Evolutionary conservation across 1,140 invertebrate genomes (phyloP), one percentile per base, ranked within the genome.

Genomic region (Drosophila lacteicornis): DNA sequence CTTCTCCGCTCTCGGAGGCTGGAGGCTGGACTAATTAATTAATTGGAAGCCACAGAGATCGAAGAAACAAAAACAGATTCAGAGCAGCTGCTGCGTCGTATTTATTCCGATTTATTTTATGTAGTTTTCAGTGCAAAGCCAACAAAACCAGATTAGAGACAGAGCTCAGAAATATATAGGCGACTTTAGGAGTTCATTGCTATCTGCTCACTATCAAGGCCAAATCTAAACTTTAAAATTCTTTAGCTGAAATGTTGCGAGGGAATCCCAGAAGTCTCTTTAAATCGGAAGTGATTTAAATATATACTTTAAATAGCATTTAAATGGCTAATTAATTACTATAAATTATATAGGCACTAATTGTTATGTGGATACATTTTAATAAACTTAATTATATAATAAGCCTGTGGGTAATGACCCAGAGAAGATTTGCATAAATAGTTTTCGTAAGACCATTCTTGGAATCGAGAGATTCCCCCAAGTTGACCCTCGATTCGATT

Each of bases 21-120:
- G 75, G 22, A 71, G 25, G 66, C 46, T 53, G 75, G 22, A 71
- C 76, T 79, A 79, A 79, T 79, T 79, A 73, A 73, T 79, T 79
- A 65, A 79, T 79, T 79, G 76, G 17, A 73, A 69, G 50, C 63
- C 56, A 69, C 56, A 69, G 63, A 30, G 27, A 42, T 58, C 53
- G 53, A 47, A 33, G n/a, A 45, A 46, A 30, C 67, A 45, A 42
- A 60, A 50, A 59, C 47, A 68, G 50, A 75, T 75, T 49, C 33
- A 47, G 40, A 40, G 65, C 57, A 49, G 36, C 30, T 22, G 22
- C 56, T 33, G 33, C 38, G 49, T 4, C 36, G 69, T 62, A 42
- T 51, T 75, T 69, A 59, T 49, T 62, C 13, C 11, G 58, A 43
- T 75, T 56, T 30, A 6, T 6, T 47, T 25, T 47, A 6, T 45